phyloP scores from a whole-genome alignment of 1,140 invertebrate genomes.

The Callitettix versicolor region DNA sequence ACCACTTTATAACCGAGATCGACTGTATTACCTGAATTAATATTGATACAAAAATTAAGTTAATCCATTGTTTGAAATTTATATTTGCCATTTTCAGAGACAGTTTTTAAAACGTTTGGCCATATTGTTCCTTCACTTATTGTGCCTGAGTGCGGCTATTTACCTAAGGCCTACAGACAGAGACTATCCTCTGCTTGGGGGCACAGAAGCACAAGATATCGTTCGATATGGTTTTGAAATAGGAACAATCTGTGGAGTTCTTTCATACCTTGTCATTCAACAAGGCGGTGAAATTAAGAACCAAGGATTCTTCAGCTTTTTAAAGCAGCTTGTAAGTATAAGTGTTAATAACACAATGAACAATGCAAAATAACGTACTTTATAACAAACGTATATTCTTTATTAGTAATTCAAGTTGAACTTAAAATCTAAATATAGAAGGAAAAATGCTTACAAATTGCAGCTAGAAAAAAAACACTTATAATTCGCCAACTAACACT shows the following conservation, averaged over 20 bases:
- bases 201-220: conserved; percentile 40
- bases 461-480: no score
- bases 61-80: no score
- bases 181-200: conserved; percentile 39
- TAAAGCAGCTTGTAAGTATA: conserved; percentile 77
- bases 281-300: conserved; percentile 89
- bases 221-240: conserved; percentile 68
- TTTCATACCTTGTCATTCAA: conserved; percentile 82
- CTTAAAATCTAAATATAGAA: not conserved
- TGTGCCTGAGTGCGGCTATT: conserved; percentile 78
- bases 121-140: conserved; percentile 75
- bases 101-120: conserved; percentile 86
- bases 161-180: conserved; percentile 65
- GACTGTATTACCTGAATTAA: no score
- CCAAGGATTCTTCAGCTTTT: conserved; percentile 79
- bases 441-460: no score
- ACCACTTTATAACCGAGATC: no score
- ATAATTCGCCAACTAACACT: no score
- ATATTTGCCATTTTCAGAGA: conserved; percentile 42
- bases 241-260: conserved; percentile 69
- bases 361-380: no score
- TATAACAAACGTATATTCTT: not conserved
- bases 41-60: no score
- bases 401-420: not conserved
- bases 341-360: not conserved